Evolutionary conservation across 2,113 vertebrate genomes (phyloP), one percentile per base, ranked within the genome.

Genomic region (Pollachius pollachius): DNA sequence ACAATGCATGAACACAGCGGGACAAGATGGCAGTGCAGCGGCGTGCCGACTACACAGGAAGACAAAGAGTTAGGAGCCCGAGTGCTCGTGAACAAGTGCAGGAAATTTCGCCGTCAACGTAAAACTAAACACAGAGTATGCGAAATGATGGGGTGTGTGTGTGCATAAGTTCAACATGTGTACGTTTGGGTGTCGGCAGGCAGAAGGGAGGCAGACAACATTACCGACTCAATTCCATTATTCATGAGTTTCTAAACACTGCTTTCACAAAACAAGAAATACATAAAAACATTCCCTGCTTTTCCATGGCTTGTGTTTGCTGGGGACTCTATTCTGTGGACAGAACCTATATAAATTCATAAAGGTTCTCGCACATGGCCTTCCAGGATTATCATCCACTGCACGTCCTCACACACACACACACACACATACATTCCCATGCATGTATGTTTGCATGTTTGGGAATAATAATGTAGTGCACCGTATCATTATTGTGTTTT

Each of bases 331-430:
- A 48, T 66, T 64, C 58, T 18, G 27, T 57, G 65, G 68, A 70
- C 66, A 52, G 68, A 76, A 52, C 74, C 72, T 54, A 79, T 88
- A 79, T 71, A 78, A 78, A 88, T 83, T 78, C 76, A 81, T 77
- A 62, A 65, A 73, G 72, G 62, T 77, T 69, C 71, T 69, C 66
- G 73, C 81, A 79, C 71, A 73, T 30, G 62, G 75, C 70, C 66
- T 48, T 61, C 2, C 71, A 75, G 68, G 21, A 82, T 77, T 82
- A 83, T 48, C 23, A 54, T 57, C 69, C 64, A 68, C 62, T 41
- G 62, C 60, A 60, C 9, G 18, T 21, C 34, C 18, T 15, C 63
- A 60, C 0, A 18, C 37, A 8, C 17, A 15, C 70, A 66, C 52
- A 64, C 60, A 60, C 6, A 25, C 27, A 52, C 17, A 15, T 61